Evolutionary conservation across 1,140 invertebrate species (phyloP), one percentile per base, ranked within the genome.

Genomic region (Bombus confusus): DNA sequence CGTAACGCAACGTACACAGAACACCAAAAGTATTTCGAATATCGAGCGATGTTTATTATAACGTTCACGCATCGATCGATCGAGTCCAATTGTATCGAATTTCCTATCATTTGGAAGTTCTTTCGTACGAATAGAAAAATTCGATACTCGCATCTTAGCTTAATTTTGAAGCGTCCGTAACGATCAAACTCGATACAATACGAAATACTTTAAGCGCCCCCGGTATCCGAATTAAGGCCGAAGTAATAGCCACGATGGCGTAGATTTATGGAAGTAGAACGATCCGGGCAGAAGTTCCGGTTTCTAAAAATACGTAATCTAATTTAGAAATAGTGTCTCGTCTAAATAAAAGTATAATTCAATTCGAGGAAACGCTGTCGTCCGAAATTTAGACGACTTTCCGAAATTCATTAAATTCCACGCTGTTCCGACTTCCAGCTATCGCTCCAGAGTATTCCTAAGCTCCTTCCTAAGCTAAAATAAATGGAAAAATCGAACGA

Each of bases 1-100:
- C 25, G 0, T 0, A n/a, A 13, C 28, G 0, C 13, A n/a, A 62
- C 25, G 59, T 5, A n/a, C 59, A 13, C 4, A 13, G 1, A 0
- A n/a, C 12, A 1, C 28, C 9, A 25, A 62, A 62, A 62, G 59
- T 62, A 12, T 62, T 62, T 22, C 0, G 47, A 52, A 52, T 52
- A 52, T 18, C 47, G 15, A 18, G 0, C 18, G 0, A 52, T 52
- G 22, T 52, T 52, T 52, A 22, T 52, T 2, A 22, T 8, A 8
- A 4, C 47, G 8, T 52, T 52, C 22, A 22, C 47, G 47, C 22
- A 22, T 52, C 47, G 47, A 22, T 52, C 47, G 47, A 52, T 52
- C 0, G 8, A 18, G 0, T 47, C 15, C 43, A 47, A 22, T 8
- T 8, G 5, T 22, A 52, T 52, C 47, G 22, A 62, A 13, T 62